Base-by-base conservation (phyloP, 2,797 vertebrate genomes). In the Gallinago stenura region DNA sequence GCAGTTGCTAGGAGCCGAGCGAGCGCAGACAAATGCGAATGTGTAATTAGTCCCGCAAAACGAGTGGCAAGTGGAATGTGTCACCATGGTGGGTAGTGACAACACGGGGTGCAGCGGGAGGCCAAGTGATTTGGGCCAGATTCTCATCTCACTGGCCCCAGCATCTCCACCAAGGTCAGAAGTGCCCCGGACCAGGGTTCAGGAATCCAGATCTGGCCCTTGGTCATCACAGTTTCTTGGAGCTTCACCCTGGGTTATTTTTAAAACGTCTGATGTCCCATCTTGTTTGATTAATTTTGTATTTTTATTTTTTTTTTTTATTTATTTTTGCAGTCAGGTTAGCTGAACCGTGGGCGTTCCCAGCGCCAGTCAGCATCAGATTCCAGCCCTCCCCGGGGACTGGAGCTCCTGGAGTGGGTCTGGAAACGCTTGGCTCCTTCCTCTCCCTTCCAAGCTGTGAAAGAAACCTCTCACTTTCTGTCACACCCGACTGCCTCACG, bases 401-500 rank as follows among this genome's bases (percentile, higher is more conserved):
- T 7, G 4, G 93, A 89, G 92, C 84, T 96, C 70, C 75, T 94
- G 21, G 87, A 79, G 71, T 64, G 93, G 90, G 53, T 79, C 93
- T 95, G 96, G 96, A 96, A 97, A 93, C 64, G 62, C 65, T 96
- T 93, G 89, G 76, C 92, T 95, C 57, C 92, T 69, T 94, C 66
- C 85, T 97, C 93, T 95, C 79, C 33, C 83, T 95, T 57, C 37
- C 53, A 71, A 94, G 82, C 95, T 91, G 61, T 89, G 95, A 94
- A 95, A 92, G 86, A 91, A 95, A 91, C 95, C 94, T 95, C 96
- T 95, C 71, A 41, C 92, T 83, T 91, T 78, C 61, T 65, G 62
- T 93, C 94, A 87, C 96, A 89, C 97, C 95, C 96, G 95, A 97
- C 93, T 97, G 97, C 97, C 97, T 98, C 95, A 79, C 92, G 93